Evolutionary conservation across 2,113 vertebrate species (phyloP), one percentile per base, ranked within the genome.

Genomic region (Dasypus novemcinctus): DNA sequence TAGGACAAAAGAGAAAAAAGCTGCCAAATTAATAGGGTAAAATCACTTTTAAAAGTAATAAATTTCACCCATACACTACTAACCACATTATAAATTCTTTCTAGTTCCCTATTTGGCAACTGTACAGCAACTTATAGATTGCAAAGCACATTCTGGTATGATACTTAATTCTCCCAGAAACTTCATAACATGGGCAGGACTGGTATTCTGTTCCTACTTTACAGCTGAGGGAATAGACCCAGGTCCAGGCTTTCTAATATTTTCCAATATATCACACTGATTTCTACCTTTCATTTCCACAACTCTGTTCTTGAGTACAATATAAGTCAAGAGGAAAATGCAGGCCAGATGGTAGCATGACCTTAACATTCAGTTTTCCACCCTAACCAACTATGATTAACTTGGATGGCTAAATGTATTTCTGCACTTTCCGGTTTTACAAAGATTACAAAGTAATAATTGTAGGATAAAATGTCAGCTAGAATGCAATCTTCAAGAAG

Each of bases 371-470:
- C 52, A 82, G 43, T 90, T 90, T 80, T 33, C 68, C 25, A 74
- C 64, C 49, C 21, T 81, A 57, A 20, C 12, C 46, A 83, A 63
- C 12, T 43, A 82, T 38, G 75, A 92, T 54, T 89, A 82, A 89
- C 33, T 83, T 95, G 59, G 5, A 59, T 38, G 12, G n/a, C 52
- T 79, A 92, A 82, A 57, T 52, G 14, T 81, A 84, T 75, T 75
- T 76, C 68, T 54, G n/a, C 15, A 75, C 66, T 91, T 93, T 33
- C 33, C 93, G 52, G 81, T 87, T 94, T 92, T 72, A 71, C 20
- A 74, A 80, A 41, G n/a, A 90, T 41, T 76, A 91, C 11, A 89
- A 33, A 72, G 17, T 68, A 91, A 89, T 79, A 20, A 52, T 27
- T n/a, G 57, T 1, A 71, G 59, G 84, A 79, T 41, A 83, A 89